Base-by-base conservation (phyloP, 1,140 invertebrate species). In the Tetramorium alpestre region DNA sequence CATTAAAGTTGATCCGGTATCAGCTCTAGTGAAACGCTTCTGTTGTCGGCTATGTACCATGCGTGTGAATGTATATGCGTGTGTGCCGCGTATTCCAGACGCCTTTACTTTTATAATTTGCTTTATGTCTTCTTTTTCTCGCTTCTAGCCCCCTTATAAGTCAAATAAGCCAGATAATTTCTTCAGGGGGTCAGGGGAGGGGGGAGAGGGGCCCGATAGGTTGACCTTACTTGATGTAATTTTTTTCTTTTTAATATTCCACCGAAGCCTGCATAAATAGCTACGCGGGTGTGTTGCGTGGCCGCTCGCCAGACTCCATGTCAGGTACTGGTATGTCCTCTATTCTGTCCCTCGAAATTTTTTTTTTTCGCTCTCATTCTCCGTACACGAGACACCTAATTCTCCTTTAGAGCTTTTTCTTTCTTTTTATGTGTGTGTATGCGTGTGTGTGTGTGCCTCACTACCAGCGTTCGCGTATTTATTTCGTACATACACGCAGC, bases 211-310 rank as follows among this genome's bases (percentile, higher is more conserved):
- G 90, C 87, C 81, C n/a, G 25, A 81, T 82, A 89, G 91, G 91
- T 92, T 92, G 88, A 94, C 90, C 86, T 94, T 89, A 94, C 93
- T 94, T 95, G 94, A 95, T 93, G 93, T 94, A 94, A 93, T 91
- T 94, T 94, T 94, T 95, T 94, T 95, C 95, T 95, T 94, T 95
- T 95, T 95, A 95, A 95, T 95, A 94, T 95, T 95, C 94, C 92
- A 93, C 93, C 92, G 93, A 95, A 96, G 96, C 95, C 95, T 95
- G 94, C 94, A 95, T 96, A 95, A 97, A 96, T 97, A 97, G 96
- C 96, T 97, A 97, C 96, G 97, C 97, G 94, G 97, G 97, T 95
- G 97, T 97, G 94, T 96, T 97, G 95, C 97, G 97, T 95, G 97
- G 97, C 94, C 96, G 96, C 91, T 96, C 96, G 94, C 96, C 96